Percentiles rank a stretch among this genome's conserved stretches.
Conservation (phyloP, 2,888 invertebrate species). For the Galeopsomyia nigrocyanea region DNA sequence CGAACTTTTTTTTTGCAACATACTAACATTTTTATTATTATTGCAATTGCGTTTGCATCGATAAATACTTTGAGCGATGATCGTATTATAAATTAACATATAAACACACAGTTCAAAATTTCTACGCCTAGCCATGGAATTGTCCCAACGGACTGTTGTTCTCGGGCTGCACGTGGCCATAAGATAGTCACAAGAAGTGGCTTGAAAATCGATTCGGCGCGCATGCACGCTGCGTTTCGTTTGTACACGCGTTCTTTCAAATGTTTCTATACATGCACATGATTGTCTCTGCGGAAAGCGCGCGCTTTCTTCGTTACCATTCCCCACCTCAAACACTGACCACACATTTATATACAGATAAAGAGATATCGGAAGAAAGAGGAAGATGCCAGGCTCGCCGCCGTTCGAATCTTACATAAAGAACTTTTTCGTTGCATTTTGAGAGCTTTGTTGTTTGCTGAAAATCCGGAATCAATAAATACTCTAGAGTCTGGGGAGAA, state of each 20-base stretch:
- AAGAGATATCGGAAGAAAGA: no score
- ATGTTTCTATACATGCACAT: no score
- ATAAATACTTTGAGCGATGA: neutral
- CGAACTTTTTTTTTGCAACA: neutral
- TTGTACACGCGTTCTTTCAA: conserved; percentile 1
- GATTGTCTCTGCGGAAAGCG: conserved; percentile 2
- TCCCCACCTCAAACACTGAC: no score
- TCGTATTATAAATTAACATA: neutral
- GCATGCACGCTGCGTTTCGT: conserved; percentile 12
- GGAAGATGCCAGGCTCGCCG: no score
- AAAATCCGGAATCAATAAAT: no score
- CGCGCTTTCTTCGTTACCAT: neutral
- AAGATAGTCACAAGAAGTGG: conserved; percentile 11
- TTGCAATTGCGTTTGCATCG: no score
- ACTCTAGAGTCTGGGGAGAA: no score
- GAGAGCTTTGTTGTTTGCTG: no score
- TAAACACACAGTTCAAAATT: neutral
- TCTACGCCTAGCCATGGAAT: neutral
- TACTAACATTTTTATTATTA: no score
- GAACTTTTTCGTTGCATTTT: no score
- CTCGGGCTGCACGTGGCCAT: neutral
- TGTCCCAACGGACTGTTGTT: conserved; percentile 29
- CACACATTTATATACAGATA: no score
- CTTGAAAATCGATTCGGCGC: conserved; percentile 30
- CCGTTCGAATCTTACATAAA: no score